Conservation (phyloP, 2,113 vertebrate genomes). For the Coptodon bakossiorum region DNA sequence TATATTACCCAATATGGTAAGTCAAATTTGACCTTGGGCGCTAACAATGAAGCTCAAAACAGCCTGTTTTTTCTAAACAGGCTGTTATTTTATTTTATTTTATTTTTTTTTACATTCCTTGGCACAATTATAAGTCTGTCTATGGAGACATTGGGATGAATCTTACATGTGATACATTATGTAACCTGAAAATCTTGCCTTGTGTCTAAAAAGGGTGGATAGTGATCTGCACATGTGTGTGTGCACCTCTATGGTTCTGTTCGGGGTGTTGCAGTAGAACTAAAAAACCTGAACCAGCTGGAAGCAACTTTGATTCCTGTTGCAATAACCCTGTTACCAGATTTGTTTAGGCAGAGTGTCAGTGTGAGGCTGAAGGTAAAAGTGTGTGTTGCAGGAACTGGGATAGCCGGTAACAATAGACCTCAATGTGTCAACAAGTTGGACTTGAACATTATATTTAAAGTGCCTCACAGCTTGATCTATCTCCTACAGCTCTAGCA, state of each 20-base stretch:
- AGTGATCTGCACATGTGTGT: not conserved
- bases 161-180: rapidly evolving
- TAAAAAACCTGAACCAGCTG: no score
- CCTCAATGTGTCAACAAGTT: no score
- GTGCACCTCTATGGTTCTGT: not conserved
- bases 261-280: not conserved
- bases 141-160: rapidly evolving
- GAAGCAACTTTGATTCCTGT: no score
- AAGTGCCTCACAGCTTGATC: no score
- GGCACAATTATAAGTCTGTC: not conserved
- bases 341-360: no score
- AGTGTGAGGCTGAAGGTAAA: no score
- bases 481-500: not conserved
- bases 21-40: not conserved
- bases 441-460: no score
- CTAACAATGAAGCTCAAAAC: not conserved
- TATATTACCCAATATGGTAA: rapidly evolving
- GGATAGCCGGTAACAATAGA: no score
- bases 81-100: rapidly evolving
- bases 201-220: rapidly evolving
- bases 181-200: not conserved
- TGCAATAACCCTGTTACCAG: no score
- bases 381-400: no score
- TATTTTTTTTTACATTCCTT: not conserved
- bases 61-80: not conserved